phyloP scores from a whole-genome alignment of 2,113 vertebrate genomes.

The rat (Rattus norvegicus) region GRCr8 NC_086023.1:167935001-167935500 shows the following conservation, averaged over 20 bases:
- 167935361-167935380: background rate
- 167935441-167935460: background rate
- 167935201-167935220: no score
- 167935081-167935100: background rate
- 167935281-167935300: no score
- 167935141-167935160: no score
- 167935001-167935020: background rate
- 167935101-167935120: background rate
- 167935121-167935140: fast-evolving
- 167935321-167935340: background rate
- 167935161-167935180: fast-evolving
- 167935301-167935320: no score
- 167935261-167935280: no score
- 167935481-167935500: background rate
- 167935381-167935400: background rate
- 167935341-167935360: background rate
- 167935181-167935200: fast-evolving
- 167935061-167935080: background rate
- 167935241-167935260: no score
- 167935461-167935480: no score
- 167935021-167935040: no score
- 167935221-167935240: no score
- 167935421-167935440: background rate
- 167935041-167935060: background rate
- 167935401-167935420: background rate